phyloP scores from a whole-genome alignment of 2,113 vertebrate species.

The Mobula hypostoma region DNA sequence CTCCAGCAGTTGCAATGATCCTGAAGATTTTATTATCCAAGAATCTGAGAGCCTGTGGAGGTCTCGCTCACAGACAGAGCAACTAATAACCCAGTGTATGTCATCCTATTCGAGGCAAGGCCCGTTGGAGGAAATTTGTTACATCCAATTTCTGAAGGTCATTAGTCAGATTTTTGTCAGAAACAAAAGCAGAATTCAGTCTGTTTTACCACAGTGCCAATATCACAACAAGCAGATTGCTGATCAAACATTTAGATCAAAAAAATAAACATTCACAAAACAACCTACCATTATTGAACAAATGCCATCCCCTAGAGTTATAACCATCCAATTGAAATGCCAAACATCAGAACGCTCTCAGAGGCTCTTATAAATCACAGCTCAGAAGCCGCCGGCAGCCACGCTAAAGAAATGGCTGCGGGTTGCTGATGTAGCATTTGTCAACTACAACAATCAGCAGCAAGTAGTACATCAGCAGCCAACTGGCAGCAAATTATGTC shows the following conservation, averaged over 20 bases:
- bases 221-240: constrained; percentile 32
- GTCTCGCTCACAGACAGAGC: background rate
- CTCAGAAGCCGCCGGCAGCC: background rate
- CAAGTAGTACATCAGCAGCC: background rate
- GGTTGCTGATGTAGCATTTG: background rate
- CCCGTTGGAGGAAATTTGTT: background rate
- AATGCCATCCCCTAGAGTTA: constrained; percentile 25
- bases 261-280: constrained; percentile 27
- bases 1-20: background rate
- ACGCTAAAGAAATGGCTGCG: background rate
- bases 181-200: background rate
- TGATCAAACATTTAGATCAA: constrained; percentile 28
- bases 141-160: background rate
- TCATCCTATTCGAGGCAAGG: background rate
- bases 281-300: constrained; percentile 16
- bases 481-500: background rate
- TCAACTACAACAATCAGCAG: background rate
- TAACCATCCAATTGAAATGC: constrained; percentile 31
- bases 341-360: background rate
- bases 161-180: background rate
- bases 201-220: background rate
- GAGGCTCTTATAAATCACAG: constrained; percentile 24
- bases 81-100: background rate
- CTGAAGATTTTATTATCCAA: background rate
- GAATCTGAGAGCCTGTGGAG: background rate